Conservation (phyloP, 2,113 vertebrate species). For the Heliornis fulica region DNA sequence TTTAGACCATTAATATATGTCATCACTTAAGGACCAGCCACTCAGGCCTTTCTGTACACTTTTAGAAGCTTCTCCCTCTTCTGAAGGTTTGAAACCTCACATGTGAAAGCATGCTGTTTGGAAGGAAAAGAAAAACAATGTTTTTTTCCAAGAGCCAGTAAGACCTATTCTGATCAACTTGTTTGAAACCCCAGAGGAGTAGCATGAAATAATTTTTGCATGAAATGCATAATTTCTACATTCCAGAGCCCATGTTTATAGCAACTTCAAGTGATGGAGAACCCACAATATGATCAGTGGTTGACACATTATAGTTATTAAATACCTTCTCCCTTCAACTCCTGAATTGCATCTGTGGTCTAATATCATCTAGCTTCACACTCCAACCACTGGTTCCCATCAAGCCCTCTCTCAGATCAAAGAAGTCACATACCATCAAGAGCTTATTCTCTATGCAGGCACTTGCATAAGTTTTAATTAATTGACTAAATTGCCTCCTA, state of each 20-base stretch:
- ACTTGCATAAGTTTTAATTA: constrained; percentile 29
- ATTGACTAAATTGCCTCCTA: constrained; percentile 3
- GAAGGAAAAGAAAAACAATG: not conserved
- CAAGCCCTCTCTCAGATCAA: constrained; percentile 8
- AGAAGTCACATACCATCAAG: not conserved
- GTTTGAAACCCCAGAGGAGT: not conserved
- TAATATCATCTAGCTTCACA: not conserved
- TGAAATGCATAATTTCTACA: not conserved
- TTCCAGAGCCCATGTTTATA: not conserved
- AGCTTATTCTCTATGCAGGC: constrained; percentile 1
- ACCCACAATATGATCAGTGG: not conserved
- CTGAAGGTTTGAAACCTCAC: not conserved
- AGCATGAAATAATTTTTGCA: not conserved
- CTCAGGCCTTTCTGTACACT: not conserved
- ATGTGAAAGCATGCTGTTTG: not conserved
- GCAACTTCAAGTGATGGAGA: not conserved
- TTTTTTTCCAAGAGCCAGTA: not conserved
- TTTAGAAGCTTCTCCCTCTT: not conserved
- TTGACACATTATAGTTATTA: not conserved
- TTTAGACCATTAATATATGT: not conserved
- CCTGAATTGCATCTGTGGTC: not conserved
- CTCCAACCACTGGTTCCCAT: not conserved
- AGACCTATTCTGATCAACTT: not conserved
- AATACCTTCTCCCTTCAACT: not conserved
- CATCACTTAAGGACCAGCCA: not conserved